Evolutionary conservation across 1,140 invertebrate genomes (phyloP), one percentile per base, ranked within the genome.

Genomic region (Danaus plexippus): DNA sequence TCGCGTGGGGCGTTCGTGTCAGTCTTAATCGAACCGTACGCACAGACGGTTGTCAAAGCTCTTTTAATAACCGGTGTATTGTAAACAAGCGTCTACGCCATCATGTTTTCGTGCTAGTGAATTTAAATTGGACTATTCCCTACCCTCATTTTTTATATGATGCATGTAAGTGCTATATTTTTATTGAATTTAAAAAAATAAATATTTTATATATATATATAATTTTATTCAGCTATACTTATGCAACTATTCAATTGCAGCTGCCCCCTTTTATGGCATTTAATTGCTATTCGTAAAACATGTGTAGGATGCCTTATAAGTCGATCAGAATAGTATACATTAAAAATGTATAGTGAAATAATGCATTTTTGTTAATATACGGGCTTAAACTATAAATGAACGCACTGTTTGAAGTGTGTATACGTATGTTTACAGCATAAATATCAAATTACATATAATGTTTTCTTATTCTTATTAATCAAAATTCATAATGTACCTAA

Each of bases 111-210:
- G 69, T 80, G 69, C 54, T 71, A 75, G 73, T 78, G 73, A 58
- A 63, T 59, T 57, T 49, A 46, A 59, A 43, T 64, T 68, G 56
- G 58, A 65, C 66, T 62, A 57, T 54, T 45, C 22, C 22, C 22
- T 32, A 61, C 53, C 59, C 52, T 15, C 57, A 42, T 66, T 64
- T 67, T 66, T 75, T 64, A 64, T 72, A 81, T 78, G 71, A 86
- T 86, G 83, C 83, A 86, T 77, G 83, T 86, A 69, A 86, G 83
- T 82, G 43, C 59, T 59, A 55, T 64, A 44, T 52, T 59, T 50
- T 10, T 52, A 57, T 54, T 52, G 7, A 32, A 32, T 7, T 32
- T 3, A 32, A 32, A 32, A 32, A 32, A 32, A 7, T 32, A 22
- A 22, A 22, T 22, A 22, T 22, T 22, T 22, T 22, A 22, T 22